Evolutionary conservation across 2,797 vertebrate species (phyloP), one percentile per base, ranked within the genome.

Genomic region (Tamandua tetradactyla): DNA sequence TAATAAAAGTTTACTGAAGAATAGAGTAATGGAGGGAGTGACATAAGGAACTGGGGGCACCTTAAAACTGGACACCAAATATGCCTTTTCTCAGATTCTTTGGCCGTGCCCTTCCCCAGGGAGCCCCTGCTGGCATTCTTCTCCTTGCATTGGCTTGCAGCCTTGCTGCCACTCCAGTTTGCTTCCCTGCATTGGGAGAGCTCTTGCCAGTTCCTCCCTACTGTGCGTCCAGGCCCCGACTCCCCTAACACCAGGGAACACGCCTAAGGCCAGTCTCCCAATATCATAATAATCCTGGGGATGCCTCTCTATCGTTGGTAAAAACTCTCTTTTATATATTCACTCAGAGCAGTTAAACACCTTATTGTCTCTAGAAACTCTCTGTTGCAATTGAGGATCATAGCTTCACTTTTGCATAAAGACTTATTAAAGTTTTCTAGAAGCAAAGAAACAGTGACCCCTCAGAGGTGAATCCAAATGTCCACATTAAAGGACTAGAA

Each of bases 1-100:
- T 94, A 37, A 25, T 30, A 75, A 94, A 91, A 27, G 35, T 66
- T 89, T 89, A 44, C 25, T 76, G 18, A 93, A 68, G 57, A 49
- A 23, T 0, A 25, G 12, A 30, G 3, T 47, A 9, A 42, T 8
- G 32, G 42, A 76, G 32, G 8, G 72, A 72, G 87, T 64, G 80
- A 42, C 27, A 42, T 13, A 23, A 40, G 40, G 17, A 57, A 11
- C n/a, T 7, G 1, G 2, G 11, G 37, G 6, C 25, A 10, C 52
- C 23, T 79, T 68, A 32, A 68, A 68, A 32, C 35, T 52, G 20
- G 72, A 61, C 42, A 61, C 59, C 25, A 27, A 2, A 32, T 12
- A 57, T n/a, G 13, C 61, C 57, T 95, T 72, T 78, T 32, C 22
- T 87, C n/a, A 14, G n/a, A 49, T 37, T 13, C 23, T 7, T 14